Base-by-base conservation (phyloP, 2,888 invertebrate species). In the Allacma fusca region DNA sequence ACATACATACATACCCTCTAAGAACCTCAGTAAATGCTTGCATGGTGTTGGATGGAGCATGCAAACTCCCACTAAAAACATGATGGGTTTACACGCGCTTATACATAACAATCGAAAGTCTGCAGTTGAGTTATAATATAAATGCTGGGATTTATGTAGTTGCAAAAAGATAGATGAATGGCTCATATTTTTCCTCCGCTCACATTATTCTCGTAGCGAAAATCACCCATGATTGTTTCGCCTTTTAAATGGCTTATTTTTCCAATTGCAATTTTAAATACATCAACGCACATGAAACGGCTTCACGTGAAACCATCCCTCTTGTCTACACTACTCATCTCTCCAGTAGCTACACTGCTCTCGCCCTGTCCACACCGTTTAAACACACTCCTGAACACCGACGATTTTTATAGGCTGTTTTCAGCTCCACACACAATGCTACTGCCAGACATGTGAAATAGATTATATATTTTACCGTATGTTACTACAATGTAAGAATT, bases 121-220 rank as follows among this genome's bases (percentile, higher is more conserved):
- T 74, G 74, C 24, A 74, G 29, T 74, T 65, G 74, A 65, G 34
- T 64, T 40, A 64, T 62, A 34, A 40, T 26, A 71, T 71, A 57
- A 29, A 71, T 57, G 57, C 44, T 13, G 21, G 65, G 65, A 74
- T 74, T 74, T 74, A 74, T 74, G 74, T 74, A 74, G 74, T 74
- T 65, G 65, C 65, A 74, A 74, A 74, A 71, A 71, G 71, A 65
- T 65, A 65, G 65, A 65, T 65, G 65, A 65, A 74, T 50, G 40
- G 68, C 68, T 68, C 68, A 68, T 68, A 68, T 68, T 68, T 68
- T 68, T 68, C 43, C 40, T 43, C 40, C 57, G 68, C 71, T 64
- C 62, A 40, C 70, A 76, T 21, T 64, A 43, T 59, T 62, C 62
- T 24, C 26, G 2, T 62, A 9, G 26, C 62, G 62, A 62, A 62